Base-by-base conservation (phyloP, 64 coral and sea anemone genomes). In the Stylophora pistillata region DNA sequence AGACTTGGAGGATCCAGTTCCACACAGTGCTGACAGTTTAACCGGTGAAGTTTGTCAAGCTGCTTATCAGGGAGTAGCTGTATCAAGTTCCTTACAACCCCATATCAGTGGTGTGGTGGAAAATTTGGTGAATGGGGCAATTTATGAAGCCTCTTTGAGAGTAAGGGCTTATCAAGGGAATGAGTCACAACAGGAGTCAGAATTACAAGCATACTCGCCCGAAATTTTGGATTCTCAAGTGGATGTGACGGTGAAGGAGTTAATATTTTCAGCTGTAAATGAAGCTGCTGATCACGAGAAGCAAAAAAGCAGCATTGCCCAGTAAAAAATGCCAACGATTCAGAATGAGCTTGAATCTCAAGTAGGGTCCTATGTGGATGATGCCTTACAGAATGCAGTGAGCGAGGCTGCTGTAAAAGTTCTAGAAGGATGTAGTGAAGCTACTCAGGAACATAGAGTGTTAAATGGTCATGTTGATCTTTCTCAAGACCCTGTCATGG, bases 121-220 rank as follows among this genome's bases (percentile, higher is more conserved):
- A 61, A 90, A 90, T 75, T 56, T 90, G 55, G 89, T 90, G 9
- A 90, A 90, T 81, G 72, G 33, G 62, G 89, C 89, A 90, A 90
- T 90, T 57, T 90, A 73, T 54, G 89, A 90, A 83, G 89, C 89
- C 52, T 28, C 79, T 11, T 90, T 80, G 15, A 74, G 69, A 90
- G 69, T 82, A 29, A 90, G 83, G 58, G 65, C 30, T 32, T 15
- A 47, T 47, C 37, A 37, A 23, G 16, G 16, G 10, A 14, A 34
- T 47, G 80, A 69, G 18, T 20, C 31, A 84, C 23, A 34, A 27
- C 16, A 62, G 32, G 80, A 69, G 9, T 54, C 62, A 16, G 23
- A 47, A 7, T 23, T 84, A 28, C 33, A 84, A 26, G 20, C 20
- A 11, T 70, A 13, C 27, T 33, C 62, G 0, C 31, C 26, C 27